phyloP scores from a whole-genome alignment of 2,888 invertebrate species.

The Alsophila aescularia region DNA sequence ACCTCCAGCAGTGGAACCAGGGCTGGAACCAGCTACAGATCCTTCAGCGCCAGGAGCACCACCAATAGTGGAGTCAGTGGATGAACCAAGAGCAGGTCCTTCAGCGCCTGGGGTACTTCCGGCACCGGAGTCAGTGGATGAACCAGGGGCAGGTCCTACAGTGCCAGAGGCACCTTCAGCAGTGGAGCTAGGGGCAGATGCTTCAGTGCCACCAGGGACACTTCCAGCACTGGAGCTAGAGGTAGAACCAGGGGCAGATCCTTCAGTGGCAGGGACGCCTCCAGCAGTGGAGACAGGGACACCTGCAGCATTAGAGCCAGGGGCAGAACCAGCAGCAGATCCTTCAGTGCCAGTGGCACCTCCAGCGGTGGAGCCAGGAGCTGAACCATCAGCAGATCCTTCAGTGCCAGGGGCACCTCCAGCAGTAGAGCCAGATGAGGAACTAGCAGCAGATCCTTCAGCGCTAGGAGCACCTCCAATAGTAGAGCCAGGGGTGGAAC shows the following conservation, averaged over 20 bases:
- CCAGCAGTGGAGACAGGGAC: neutral
- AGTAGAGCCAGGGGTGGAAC: conserved; percentile 4
- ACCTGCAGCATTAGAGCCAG: neutral
- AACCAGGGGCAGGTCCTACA: conserved; percentile 2
- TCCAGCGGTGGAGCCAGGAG: conserved; percentile 8
- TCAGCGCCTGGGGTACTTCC: neutral
- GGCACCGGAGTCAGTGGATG: conserved; percentile 2
- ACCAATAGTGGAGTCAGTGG: conserved; percentile 5
- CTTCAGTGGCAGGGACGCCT: conserved; percentile 10
- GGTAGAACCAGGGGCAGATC: neutral
- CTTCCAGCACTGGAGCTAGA: neutral
- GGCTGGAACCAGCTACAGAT: neutral
- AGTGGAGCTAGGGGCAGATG: neutral
- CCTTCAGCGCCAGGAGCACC: neutral
- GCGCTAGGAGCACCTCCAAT: neutral
- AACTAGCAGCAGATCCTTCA: neutral
- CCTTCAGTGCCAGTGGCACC: neutral
- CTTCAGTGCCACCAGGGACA: conserved; percentile 5
- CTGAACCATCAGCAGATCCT: neutral
- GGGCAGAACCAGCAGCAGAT: neutral
- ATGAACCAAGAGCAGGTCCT: neutral
- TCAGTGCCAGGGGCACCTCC: neutral
- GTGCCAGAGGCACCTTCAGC: too few species aligned
- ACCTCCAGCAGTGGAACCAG: neutral
- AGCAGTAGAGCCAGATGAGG: conserved; percentile 14